Percentiles rank a stretch among this genome's conserved stretches.
Evolutionary conservation across 2,797 vertebrate genomes (phyloP).

Genomic region (Bryconaethiops microstoma): DNA sequence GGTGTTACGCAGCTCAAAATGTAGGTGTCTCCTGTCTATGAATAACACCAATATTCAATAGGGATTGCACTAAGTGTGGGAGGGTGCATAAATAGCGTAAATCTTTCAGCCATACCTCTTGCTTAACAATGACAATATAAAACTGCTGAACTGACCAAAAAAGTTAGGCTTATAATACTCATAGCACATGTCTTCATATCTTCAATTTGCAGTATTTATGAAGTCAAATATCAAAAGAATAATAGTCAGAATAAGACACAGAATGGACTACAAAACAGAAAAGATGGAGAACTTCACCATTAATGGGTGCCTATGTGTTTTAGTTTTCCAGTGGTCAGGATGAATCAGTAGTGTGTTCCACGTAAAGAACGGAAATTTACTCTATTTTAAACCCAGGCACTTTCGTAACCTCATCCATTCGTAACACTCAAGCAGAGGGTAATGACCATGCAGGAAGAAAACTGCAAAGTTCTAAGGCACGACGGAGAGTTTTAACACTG

Average conservation of each 20-base stretch:
- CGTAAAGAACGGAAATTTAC: background rate
- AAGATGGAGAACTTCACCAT: too few relatives aligned
- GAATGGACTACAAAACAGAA: too few relatives aligned
- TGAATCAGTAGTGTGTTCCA: background rate
- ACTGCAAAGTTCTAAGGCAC: background rate
- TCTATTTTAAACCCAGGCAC: background rate
- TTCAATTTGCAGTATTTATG: too few relatives aligned
- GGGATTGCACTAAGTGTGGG: background rate
- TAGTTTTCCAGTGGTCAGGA: background rate
- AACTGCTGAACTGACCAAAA: background rate
- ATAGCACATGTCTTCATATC: background rate
- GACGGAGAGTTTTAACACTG: background rate
- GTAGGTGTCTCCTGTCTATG: slow-evolving; percentile 3
- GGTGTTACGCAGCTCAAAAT: background rate
- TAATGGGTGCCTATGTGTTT: background rate
- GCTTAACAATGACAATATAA: background rate
- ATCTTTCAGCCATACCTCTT: background rate
- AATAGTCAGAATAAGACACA: too few relatives aligned
- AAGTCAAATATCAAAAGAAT: too few relatives aligned
- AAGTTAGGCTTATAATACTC: background rate
- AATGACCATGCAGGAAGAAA: background rate
- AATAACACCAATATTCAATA: background rate
- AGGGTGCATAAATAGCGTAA: background rate
- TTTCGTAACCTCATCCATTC: background rate
- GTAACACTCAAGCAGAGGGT: background rate